Base-by-base conservation (phyloP, 2,113 vertebrate species). In the Gavialis gangeticus region DNA sequence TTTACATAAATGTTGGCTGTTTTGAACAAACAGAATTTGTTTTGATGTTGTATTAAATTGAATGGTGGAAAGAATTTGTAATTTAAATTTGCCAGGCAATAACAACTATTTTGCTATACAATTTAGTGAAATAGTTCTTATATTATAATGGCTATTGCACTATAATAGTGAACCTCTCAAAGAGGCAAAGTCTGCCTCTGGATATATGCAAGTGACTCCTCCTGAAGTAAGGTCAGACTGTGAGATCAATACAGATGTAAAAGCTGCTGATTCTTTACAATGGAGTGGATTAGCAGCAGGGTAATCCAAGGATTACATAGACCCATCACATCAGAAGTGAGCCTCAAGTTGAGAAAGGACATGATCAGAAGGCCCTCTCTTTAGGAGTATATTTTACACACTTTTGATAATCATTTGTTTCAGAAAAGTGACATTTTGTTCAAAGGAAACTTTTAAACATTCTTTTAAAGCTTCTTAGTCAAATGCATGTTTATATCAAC, bases 291-390 rank as follows among this genome's bases (percentile, higher is more conserved):
- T 95, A 95, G 59, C 75, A 16, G 12, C 58, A 92, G 63, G 1
- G n/a, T 94, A 94, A 97, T 93, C 91, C 85, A 69, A 92, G 69
- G 85, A 93, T 97, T 95, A 93, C 75, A 94, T 34, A 89, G 18
- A 57, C 18, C 24, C 27, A 79, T 34, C 22, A 64, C 14, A 80
- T 5, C 55, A 64, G 90, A 94, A 89, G 14, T 13, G 75, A 34
- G 71, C 28, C 54, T 85, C 16, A 79, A 63, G 22, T 69, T 69
- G 66, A 87, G 56, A 82, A 79, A 75, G 66, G 18, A 55, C 54
- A 37, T 56, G 18, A 10, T 84, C 78, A 80, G 24, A 90, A 76
- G 64, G 14, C 55, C 12, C 13, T 81, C 34, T 92, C 30, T 80
- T 88, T 28, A 58, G 55, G 14, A 88, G 22, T 37, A 4, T 25